Evolutionary conservation across 53 echinoderm and acorn worm species (phyloP), one percentile per base, ranked within the genome.

Genomic region (Actinopyga echinites): DNA sequence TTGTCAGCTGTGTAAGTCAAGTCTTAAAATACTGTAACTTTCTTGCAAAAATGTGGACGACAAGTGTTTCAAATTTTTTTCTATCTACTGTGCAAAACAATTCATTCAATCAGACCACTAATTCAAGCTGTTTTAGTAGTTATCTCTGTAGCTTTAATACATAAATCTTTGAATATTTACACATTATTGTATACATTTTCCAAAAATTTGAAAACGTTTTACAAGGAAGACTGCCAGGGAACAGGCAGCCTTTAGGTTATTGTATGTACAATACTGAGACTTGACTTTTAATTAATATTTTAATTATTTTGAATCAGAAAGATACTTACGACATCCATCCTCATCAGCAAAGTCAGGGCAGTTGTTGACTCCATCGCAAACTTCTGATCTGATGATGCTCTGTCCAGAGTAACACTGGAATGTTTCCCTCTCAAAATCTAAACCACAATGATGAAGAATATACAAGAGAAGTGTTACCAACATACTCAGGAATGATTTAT

Each of bases 301-400:
- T 64, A 19, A 22, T n/a, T n/a, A n/a, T 1, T 49, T 15, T 3
- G 17, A 8, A 2, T 49, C 49, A 49, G 17, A 13, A 49, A 30
- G 8, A 69, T 20, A 90, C 90, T 90, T 83, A 90, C 90, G 83
- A 44, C 90, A 90, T 23, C 65, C 43, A 21, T 86, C 83, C 55
- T 90, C 90, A 83, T 90, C 90, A 13, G 83, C 74, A 31, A 83
- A 86, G 56, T 87, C 90, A 0, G 42, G 54, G 49, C 90, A 90
- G 71, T 90, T 87, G n/a, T 82, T 65, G 35, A 68, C 58, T 32
- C 90, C 87, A 44, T 90, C 79, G 53, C 90, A 90, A 4, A 82
- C 29, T 1, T 22, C 49, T 24, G 66, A 58, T 13, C 45, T 12
- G 36, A 82, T 40, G 58, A 56, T 52, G 35, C 80, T 83, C n/a